Evolutionary conservation across 2,113 vertebrate species (phyloP).

Genomic region (Mormyrus iriodes): DNA sequence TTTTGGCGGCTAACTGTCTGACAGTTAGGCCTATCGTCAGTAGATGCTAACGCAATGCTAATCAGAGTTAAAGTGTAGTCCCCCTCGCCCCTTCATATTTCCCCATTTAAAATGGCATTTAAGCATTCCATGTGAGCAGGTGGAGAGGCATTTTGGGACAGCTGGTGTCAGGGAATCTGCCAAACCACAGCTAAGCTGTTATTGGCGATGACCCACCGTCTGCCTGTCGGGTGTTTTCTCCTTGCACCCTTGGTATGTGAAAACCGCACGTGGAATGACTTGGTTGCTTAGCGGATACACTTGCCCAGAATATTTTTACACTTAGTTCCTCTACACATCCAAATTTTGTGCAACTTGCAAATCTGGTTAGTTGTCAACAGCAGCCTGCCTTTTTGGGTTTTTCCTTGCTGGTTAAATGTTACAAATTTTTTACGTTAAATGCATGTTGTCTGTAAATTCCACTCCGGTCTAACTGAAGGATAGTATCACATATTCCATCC

Average conservation of each 20-base stretch:
- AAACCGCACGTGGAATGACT: background rate
- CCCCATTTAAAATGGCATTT: background rate
- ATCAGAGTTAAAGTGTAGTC: background rate
- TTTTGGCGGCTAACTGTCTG: background rate
- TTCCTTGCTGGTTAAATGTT: background rate
- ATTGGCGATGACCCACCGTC: background rate
- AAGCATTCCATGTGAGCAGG: background rate
- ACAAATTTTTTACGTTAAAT: background rate
- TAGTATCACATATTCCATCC: background rate
- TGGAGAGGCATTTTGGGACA: constrained; percentile 3
- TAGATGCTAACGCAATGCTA: background rate
- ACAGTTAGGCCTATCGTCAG: background rate
- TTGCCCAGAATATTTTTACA: background rate
- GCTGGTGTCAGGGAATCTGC: constrained; percentile 12
- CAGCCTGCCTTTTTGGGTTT: background rate
- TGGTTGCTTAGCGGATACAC: background rate
- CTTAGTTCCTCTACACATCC: background rate
- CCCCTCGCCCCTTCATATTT: background rate
- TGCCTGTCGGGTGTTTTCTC: background rate
- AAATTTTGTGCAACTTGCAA: background rate
- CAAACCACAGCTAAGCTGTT: background rate
- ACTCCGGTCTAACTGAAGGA: background rate
- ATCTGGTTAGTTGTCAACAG: background rate
- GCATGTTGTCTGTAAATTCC: background rate
- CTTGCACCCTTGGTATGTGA: background rate